Evolutionary conservation across 1,140 invertebrate species (phyloP), one percentile per base, ranked within the genome.

Genomic region (Habropoda laboriosa): DNA sequence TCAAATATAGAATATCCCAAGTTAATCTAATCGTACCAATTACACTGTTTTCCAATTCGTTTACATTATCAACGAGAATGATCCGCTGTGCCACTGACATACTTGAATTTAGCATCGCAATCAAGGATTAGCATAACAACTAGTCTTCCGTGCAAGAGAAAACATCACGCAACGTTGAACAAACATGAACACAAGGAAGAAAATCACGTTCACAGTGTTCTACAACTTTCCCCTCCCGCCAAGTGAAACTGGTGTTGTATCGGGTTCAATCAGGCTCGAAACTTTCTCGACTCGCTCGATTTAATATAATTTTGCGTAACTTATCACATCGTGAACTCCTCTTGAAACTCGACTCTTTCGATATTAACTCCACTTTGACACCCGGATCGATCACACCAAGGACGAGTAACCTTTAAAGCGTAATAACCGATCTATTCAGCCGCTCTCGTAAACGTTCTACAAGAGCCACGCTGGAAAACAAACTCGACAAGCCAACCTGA

Each of bases 81-180:
- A n/a, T n/a, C 21, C 18, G 27, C 16, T 13, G 5, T 32, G n/a
- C n/a, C n/a, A 67, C 7, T 32, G 16, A 49, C 64, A 45, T 16
- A 30, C 30, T 32, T n/a, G 64, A 67, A 49, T 49, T 49, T 67
- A 16, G 42, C 27, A 30, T 38, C 12, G 12, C 64, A 66, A 66
- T 47, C 61, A 47, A 24, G 30, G 16, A n/a, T 67, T 67, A 67
- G 42, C 27, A 47, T 49, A 67, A 67, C 42, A 13, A 47, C 45
- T 32, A 49, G 49, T 66, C 63, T 66, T 45, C 40, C 27, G 27
- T 35, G 30, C 5, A 45, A 67, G 64, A 67, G 42, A 42, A 47
- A 67, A 49, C 64, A n/a, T 6, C 42, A 67, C 42, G 64, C 18
- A 35, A 32, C 45, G 30, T 12, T 51, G 45, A 51, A n/a, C 45